Evolutionary conservation across 2,113 vertebrate genomes (phyloP).

Genomic region (Centropus bengalensis): DNA sequence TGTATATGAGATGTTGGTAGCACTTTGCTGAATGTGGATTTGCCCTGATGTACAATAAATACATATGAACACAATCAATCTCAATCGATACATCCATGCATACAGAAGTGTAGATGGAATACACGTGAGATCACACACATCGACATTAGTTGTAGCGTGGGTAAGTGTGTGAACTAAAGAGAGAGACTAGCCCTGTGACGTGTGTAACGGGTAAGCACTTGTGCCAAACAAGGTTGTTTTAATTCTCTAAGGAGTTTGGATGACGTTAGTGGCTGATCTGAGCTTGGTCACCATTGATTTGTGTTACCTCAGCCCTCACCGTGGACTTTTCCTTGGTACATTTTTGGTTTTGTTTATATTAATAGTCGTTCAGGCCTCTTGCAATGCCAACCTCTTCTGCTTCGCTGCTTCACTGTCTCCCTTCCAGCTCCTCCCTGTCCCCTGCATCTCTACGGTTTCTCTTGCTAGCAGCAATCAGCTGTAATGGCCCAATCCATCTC

Average conservation of each 20-base stretch:
- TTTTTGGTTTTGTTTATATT: conserved; percentile 30
- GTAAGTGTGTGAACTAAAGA: conserved; percentile 74
- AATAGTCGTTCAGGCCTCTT: conserved; percentile 10
- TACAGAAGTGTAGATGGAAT: conserved; percentile 19
- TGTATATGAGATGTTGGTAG: conserved; percentile 70
- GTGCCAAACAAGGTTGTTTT: conserved; percentile 65
- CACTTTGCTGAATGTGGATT: conserved; percentile 79
- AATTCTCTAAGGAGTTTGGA: conserved; percentile 32
- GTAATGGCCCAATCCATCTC: conserved; percentile 6
- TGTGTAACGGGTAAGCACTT: conserved; percentile 69
- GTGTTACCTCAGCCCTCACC: neutral
- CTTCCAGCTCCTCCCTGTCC: conserved; percentile 2
- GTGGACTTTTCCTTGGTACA: conserved; percentile 14
- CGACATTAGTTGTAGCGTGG: conserved; percentile 8
- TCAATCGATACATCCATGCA: conserved; percentile 70
- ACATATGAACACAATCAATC: conserved; percentile 62
- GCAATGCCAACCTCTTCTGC: conserved; percentile 25
- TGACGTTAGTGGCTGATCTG: neutral
- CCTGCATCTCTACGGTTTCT: neutral
- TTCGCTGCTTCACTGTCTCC: conserved; percentile 35
- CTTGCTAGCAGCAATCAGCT: neutral
- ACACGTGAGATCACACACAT: conserved; percentile 6
- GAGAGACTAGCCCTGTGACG: conserved; percentile 62
- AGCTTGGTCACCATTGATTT: neutral
- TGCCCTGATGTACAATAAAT: conserved; percentile 77